Evolutionary conservation across 1,140 invertebrate genomes (phyloP).

Genomic region (Eupristina koningsbergeri): DNA sequence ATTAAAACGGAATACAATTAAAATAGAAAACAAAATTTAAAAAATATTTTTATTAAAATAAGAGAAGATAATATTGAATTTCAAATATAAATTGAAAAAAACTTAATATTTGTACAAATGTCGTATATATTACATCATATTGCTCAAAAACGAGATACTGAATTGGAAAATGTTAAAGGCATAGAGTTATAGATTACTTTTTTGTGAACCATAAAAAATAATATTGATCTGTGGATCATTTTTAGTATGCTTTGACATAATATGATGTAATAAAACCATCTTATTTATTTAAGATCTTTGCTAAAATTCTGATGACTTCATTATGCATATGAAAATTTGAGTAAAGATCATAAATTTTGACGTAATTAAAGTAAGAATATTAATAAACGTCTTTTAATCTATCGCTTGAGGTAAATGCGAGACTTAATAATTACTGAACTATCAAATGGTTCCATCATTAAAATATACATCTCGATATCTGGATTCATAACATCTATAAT

Average conservation of each 20-base stretch:
- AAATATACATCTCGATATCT: neutral
- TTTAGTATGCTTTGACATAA: too few species aligned
- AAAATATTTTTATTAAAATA: neutral
- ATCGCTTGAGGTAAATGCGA: neutral
- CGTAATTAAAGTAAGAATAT: neutral
- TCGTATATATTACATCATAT: neutral
- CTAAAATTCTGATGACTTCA: neutral
- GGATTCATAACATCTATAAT: neutral
- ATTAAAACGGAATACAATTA: neutral
- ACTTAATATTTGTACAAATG: neutral
- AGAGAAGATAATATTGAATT: neutral
- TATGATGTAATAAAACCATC: neutral
- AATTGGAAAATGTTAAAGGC: neutral
- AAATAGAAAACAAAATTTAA: neutral
- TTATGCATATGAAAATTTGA: neutral
- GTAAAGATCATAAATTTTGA: neutral
- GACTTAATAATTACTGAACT: neutral
- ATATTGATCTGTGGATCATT: neutral
- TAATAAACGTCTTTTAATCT: neutral
- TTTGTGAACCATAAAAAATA: neutral
- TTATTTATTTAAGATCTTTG: constrained; percentile 6
- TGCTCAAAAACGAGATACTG: neutral
- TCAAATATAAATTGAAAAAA: neutral
- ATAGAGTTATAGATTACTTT: neutral
- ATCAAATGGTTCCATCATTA: neutral